Base-by-base conservation (phyloP, 2,113 vertebrate species). In the Syngnathus floridae region DNA sequence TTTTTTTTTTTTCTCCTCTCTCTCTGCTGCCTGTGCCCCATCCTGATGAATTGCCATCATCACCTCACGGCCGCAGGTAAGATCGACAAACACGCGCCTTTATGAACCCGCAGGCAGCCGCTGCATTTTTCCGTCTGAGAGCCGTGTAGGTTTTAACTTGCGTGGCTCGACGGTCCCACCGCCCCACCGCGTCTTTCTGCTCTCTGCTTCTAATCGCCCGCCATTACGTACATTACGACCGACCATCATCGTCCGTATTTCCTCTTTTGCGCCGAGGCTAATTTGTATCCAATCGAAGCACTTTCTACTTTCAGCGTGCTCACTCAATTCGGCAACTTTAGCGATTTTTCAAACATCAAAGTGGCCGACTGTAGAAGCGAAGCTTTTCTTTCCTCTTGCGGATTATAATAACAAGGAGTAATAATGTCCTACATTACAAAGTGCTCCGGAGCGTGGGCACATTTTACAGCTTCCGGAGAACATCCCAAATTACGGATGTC, bases 401-500 rank as follows among this genome's bases (percentile, higher is more conserved):
- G 48, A 62, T 72, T 64, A 63, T 17, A 41, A 54, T 52, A 70
- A 35, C 54, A 43, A 41, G n/a, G 66, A 43, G 66, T 52, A 48
- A 64, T 52, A 58, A 61, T 77, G 62, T 31, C 26, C 3, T 73
- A 65, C 40, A 69, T 68, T 49, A 40, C 11, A 37, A 35, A 67
- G 40, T 76, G 19, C 60, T 77, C 49, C 65, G 52, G 41, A 69
- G 57, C 52, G 41, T 7, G 41, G 79, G 58, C 73, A 78, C 71
- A 48, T 58, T 40, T 70, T 65, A 75, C 67, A 71, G 75, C 75
- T 77, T 79, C 60, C 70, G 69, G 74, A 80, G 72, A 73, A 63
- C 55, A 69, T 83, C 77, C 74, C 87, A 86, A 81, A 85, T 61
- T 83, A 82, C 80, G 80, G 69, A 73, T 70, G 72, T 79, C 75